Evolutionary conservation across 2,888 invertebrate species (phyloP), one percentile per base, ranked within the genome.

Genomic region (Polymixis lichenea): DNA sequence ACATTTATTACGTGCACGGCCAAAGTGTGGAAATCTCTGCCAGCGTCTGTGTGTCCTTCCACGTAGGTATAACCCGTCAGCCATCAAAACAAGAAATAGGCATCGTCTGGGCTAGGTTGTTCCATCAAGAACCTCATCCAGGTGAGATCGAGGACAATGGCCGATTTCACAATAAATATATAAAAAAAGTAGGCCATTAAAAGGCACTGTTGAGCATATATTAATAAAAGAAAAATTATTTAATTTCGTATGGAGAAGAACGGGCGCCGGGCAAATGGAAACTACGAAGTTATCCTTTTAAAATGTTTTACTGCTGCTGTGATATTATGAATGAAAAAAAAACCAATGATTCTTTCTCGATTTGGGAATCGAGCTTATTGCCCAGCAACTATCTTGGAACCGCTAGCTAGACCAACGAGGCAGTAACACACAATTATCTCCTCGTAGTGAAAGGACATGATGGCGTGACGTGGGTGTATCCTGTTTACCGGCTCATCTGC

Each of bases 401-500:
- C n/a, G 1, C 58, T 13, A 53, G 17, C 17, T 28, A 43, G 17
- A 22, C 0, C 15, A 38, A 58, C 19, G 15, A 46, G 22, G 0
- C 11, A 64, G 13, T 6, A 56, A 22, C 19, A 49, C 22, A 28
- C 60, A 71, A 76, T 62, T 28, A 67, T 71, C 32, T 60, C 25
- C 38, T 62, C 60, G 32, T 58, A 61, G 17, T 67, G 53, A 73
- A 49, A 68, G 61, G 17, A 51, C n/a, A 25, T 49, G 43, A 17
- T 56, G 80, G 46, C 32, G 28, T 38, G 32, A 13, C 53, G 80
- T 71, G 69, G 71, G 62, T 53, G 75, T 72, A 62, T 87, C 84
- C 88, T 80, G 73, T 77, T 70, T 55, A 73, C 65, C 51, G n/a
- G 25, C 32, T 46, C 64, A 8, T 55, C 49, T 17, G 55, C 51